These are phyloP conservation scores for Microplitis mediator DNA, from an alignment of 1,140 invertebrate species.

Conservation along the genomic window DNA sequence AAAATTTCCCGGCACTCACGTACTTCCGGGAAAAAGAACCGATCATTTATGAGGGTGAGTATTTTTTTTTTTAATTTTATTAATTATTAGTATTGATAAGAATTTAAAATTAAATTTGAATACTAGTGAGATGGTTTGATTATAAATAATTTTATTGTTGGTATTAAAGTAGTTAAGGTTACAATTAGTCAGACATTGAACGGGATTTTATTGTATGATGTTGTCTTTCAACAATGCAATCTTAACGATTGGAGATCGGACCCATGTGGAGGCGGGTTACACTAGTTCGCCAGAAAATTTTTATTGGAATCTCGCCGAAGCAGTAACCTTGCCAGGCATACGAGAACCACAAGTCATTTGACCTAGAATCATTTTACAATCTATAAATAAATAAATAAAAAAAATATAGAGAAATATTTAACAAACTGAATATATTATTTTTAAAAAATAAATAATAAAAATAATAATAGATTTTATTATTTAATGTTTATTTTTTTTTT, in stretches of 20 bases:
- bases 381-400: constrained; percentile 9
- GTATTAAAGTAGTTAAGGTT: neutral
- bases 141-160: no score
- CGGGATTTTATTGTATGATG: neutral
- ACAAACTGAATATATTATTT: neutral
- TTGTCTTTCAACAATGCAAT: constrained; percentile 17
- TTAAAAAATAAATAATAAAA: no score
- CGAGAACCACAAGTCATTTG: constrained; percentile 39
- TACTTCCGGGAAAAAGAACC: constrained; percentile 93
- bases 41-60: constrained; percentile 86
- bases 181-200: neutral
- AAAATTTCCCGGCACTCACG: constrained; percentile 90
- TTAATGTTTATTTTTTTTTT: constrained; percentile 10
- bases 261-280: constrained; percentile 25
- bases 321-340: constrained; percentile 41
- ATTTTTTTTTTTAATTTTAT: constrained; percentile 18
- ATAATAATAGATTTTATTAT: neutral
- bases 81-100: constrained; percentile 17
- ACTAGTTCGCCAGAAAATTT: constrained; percentile 38
- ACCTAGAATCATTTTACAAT: constrained; percentile 36
- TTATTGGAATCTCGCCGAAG: constrained; percentile 43
- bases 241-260: neutral
- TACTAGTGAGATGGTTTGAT: no score
- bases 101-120: no score
- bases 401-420: neutral